Conservation (phyloP, 1,140 invertebrate genomes). For the Calephelis virginiensis region DNA sequence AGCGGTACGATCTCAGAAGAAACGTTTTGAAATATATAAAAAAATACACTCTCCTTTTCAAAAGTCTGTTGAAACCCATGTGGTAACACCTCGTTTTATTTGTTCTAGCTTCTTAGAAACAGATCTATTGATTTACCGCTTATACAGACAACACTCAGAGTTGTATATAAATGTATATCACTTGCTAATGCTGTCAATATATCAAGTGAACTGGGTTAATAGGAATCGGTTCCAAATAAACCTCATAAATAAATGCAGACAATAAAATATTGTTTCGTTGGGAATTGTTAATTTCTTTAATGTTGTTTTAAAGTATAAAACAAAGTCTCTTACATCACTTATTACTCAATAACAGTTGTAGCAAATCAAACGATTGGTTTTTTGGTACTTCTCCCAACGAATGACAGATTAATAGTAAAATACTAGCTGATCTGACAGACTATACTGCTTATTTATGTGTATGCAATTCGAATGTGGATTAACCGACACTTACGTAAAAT, state of each 20-base stretch:
- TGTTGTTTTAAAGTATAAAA: not conserved
- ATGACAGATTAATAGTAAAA: too few relatives aligned
- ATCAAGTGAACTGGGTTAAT: constrained; percentile 14
- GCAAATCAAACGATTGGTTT: too few relatives aligned
- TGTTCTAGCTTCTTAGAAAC: not conserved
- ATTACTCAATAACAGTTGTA: too few relatives aligned
- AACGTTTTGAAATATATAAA: too few relatives aligned
- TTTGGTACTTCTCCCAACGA: too few relatives aligned
- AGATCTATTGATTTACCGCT: constrained; percentile 9
- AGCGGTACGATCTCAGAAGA: too few relatives aligned
- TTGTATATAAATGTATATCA: constrained; percentile 8
- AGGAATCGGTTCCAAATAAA: constrained; percentile 7
- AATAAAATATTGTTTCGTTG: constrained; percentile 5
- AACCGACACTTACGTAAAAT: too few relatives aligned
- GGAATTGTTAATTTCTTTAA: constrained; percentile 12
- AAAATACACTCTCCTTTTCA: too few relatives aligned
- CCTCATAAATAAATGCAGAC: constrained; percentile 11
- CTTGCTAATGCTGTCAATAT: constrained; percentile 12
- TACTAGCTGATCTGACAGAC: too few relatives aligned
- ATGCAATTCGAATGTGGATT: too few relatives aligned
- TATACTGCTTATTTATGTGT: too few relatives aligned
- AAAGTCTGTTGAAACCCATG: not conserved
- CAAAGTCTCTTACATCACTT: too few relatives aligned
- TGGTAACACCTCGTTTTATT: not conserved
- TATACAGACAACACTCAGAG: not conserved